Evolutionary conservation across 2,113 vertebrate species (phyloP), one percentile per base, ranked within the genome.

Genomic region (Physeter macrocephalus): DNA sequence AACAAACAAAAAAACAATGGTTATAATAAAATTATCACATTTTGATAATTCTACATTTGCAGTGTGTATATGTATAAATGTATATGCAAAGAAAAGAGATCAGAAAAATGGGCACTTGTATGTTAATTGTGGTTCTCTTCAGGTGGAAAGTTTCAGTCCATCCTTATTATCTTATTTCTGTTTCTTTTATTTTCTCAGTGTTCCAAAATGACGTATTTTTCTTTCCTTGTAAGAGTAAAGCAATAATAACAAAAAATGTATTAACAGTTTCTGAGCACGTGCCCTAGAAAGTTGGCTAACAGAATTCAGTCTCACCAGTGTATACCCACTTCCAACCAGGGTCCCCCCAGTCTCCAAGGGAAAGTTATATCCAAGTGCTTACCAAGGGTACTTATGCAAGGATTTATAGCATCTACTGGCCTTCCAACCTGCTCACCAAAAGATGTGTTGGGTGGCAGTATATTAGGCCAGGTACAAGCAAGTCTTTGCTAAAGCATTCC

Each of bases 31-130:
- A 71, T 14, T 8, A 71, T 36, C 23, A 69, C 41, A 69, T 67
- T 83, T 95, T 81, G 31, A 25, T 75, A 81, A 92, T 69, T 81
- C 41, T 89, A 29, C 88, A 31, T 80, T 46, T 59, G 9, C 41
- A n/a, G 4, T 67, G n/a, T 34, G 12, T 52, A 1, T 84, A 6
- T 77, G 2, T 41, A 23, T 80, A 54, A 66, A 43, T 52, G 39
- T 15, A 82, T 6, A 46, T 5, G 15, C 8, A 67, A 36, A 86
- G 54, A 66, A 61, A 93, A 94, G 27, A 62, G 15, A 57, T 52
- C 3, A 67, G 36, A 75, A 89, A 36, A 69, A 41, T 10, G 29
- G 18, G 5, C 1, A 29, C 8, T n/a, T 23, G 7, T 14, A 54
- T 39, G 25, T 91, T 39, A 39, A 74, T 2, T 31, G 23, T 46